Conservation (phyloP, 92 coral and sea anemone genomes). For the Siderastrea radians region DNA sequence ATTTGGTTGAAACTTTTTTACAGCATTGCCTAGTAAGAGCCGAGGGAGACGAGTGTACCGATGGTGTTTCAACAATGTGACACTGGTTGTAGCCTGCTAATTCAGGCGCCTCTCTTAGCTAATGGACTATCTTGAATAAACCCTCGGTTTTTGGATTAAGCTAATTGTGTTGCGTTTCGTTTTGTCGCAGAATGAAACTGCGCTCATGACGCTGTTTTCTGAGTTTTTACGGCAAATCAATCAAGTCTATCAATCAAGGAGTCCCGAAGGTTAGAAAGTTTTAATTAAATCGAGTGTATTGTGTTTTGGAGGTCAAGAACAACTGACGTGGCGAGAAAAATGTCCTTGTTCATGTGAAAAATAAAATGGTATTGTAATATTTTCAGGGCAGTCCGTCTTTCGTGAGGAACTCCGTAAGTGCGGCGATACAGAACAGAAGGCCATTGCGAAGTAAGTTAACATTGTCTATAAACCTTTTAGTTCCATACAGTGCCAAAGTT, state of each 20-base stretch:
- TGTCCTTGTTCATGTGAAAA: neutral
- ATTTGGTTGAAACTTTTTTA: too few species aligned
- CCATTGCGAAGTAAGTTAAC: slow-evolving; percentile 79
- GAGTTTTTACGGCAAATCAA: slow-evolving; percentile 82
- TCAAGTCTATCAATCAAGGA: slow-evolving; percentile 69
- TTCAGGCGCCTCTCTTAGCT: too few species aligned
- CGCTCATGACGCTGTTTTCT: slow-evolving; percentile 79
- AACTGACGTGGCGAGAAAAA: too few species aligned
- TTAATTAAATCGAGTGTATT: neutral
- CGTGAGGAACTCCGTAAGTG: slow-evolving; percentile 85
- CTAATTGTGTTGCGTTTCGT: neutral
- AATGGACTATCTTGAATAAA: too few species aligned
- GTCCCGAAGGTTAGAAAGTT: slow-evolving; percentile 65
- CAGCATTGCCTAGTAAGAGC: too few species aligned
- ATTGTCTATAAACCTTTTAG: neutral
- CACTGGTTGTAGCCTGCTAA: too few species aligned
- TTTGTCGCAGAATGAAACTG: slow-evolving; percentile 80
- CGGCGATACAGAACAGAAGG: slow-evolving; percentile 75
- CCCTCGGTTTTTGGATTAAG: neutral
- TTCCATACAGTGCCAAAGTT: neutral
- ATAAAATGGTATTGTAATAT: neutral
- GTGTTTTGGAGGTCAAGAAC: neutral
- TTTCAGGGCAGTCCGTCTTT: slow-evolving; percentile 77
- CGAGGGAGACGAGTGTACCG: too few species aligned
- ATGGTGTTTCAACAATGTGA: too few species aligned